Percentiles rank a stretch among this genome's conserved stretches.
phyloP scores from a whole-genome alignment of 1,140 invertebrate genomes.

The Reticulitermes speratus region DNA sequence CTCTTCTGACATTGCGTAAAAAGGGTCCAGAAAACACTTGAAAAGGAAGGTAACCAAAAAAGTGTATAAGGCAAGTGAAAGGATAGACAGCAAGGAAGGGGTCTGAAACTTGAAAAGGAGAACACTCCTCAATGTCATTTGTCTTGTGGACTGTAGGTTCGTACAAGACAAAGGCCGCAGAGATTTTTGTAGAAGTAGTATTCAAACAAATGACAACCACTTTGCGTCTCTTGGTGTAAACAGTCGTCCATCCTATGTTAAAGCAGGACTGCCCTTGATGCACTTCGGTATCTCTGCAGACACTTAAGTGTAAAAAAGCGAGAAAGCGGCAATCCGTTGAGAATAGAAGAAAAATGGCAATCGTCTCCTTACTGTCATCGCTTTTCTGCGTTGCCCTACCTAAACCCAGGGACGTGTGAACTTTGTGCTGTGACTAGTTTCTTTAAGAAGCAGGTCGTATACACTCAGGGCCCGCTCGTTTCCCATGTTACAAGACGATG shows the following conservation, averaged over 20 bases:
- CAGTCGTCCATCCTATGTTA: neutral
- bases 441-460: too few species aligned
- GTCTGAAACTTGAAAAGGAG: neutral
- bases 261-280: neutral
- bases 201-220: constrained; percentile 6
- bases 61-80: neutral
- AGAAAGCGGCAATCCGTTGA: neutral
- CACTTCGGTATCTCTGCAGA: neutral
- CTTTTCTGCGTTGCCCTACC: neutral
- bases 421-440: too few species aligned
- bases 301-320: neutral
- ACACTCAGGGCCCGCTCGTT: too few species aligned
- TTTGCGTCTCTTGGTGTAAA: neutral
- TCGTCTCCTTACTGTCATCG: neutral
- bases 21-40: neutral
- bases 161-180: neutral
- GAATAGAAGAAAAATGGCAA: neutral
- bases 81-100: neutral
- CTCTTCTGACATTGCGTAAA: neutral
- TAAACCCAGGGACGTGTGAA: too few species aligned
- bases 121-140: neutral
- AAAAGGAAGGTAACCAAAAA: neutral
- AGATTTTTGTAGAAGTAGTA: neutral
- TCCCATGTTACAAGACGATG: too few species aligned
- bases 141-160: neutral